Evolutionary conservation across 1,140 invertebrate genomes (phyloP).

Genomic region (Pseudomyrmex concolor): DNA sequence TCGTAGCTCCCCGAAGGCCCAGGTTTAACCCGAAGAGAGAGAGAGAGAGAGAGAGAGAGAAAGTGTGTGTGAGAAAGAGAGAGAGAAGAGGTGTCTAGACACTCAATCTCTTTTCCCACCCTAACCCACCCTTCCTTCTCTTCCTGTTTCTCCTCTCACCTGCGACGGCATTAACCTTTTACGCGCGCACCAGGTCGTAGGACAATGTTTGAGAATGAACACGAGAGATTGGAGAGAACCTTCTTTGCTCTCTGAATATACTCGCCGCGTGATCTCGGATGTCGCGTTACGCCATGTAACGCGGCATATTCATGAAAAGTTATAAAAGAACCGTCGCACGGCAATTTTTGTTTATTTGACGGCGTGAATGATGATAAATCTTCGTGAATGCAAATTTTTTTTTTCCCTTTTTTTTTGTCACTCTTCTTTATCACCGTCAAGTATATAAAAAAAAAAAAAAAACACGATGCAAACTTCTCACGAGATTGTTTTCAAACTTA

Average conservation of each 20-base stretch:
- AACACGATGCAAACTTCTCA: not conserved
- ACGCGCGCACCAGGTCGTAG: constrained; percentile 32
- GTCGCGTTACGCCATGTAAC: not conserved
- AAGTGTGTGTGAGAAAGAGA: no score
- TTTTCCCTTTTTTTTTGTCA: not conserved
- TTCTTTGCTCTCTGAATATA: constrained; percentile 29
- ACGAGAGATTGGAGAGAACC: not conserved
- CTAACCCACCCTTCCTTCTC: not conserved
- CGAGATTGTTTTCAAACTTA: not conserved
- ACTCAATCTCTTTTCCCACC: constrained; percentile 64
- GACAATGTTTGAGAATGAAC: constrained; percentile 43
- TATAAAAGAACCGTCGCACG: not conserved
- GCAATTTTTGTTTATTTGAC: not conserved
- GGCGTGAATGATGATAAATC: not conserved
- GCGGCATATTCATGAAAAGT: not conserved
- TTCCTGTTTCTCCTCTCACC: not conserved
- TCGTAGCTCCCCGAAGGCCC: constrained; percentile 12
- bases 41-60: no score
- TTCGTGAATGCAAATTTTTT: constrained; percentile 18
- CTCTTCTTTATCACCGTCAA: no score
- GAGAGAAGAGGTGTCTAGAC: constrained; percentile 69
- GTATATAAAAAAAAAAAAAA: not conserved
- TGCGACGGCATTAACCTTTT: constrained; percentile 48
- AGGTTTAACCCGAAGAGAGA: not conserved
- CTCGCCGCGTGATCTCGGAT: not conserved